Percentiles rank a stretch among this genome's conserved stretches.
Conservation (phyloP, 2,797 vertebrate genomes). For the Sebastolobus altivelis region DNA sequence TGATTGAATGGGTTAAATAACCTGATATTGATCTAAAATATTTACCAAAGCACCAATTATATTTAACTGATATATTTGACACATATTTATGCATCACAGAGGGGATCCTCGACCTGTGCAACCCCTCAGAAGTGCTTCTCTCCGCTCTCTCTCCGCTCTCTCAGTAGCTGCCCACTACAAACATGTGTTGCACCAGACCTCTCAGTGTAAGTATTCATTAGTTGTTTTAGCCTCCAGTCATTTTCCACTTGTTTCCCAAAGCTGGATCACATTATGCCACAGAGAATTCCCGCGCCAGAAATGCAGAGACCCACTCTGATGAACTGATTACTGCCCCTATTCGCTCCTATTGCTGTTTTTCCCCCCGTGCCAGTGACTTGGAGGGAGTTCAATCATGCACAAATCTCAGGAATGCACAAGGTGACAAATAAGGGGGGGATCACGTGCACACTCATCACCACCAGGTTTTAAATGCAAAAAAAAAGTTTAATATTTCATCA, state of each 20-base stretch:
- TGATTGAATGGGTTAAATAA: not conserved
- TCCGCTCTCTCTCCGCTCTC: slow-evolving; percentile 30
- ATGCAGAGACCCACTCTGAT: slow-evolving; percentile 78
- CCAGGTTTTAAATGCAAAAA: slow-evolving; percentile 12
- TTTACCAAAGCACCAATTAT: slow-evolving; percentile 17
- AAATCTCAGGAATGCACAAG: slow-evolving; percentile 57
- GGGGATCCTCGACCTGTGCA: slow-evolving; percentile 27
- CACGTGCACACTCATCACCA: not conserved
- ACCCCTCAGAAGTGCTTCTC: slow-evolving; percentile 41
- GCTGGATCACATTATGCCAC: slow-evolving; percentile 85
- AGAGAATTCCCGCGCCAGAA: slow-evolving; percentile 77
- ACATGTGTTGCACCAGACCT: slow-evolving; percentile 80
- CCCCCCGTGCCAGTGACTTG: slow-evolving; percentile 52
- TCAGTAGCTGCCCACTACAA: slow-evolving; percentile 77
- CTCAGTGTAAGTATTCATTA: slow-evolving; percentile 81
- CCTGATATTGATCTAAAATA: slow-evolving; percentile 12
- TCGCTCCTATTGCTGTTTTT: slow-evolving; percentile 71
- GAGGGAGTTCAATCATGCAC: slow-evolving; percentile 74
- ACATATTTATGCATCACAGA: slow-evolving; percentile 24
- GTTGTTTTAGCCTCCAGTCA: slow-evolving; percentile 80
- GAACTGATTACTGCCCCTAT: slow-evolving; percentile 76
- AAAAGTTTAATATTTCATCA: not conserved
- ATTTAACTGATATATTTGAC: slow-evolving; percentile 10
- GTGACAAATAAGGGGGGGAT: slow-evolving; percentile 45
- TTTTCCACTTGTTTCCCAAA: slow-evolving; percentile 87